Evolutionary conservation across 2,113 vertebrate genomes (phyloP).

Genomic region (Nibea coibor): DNA sequence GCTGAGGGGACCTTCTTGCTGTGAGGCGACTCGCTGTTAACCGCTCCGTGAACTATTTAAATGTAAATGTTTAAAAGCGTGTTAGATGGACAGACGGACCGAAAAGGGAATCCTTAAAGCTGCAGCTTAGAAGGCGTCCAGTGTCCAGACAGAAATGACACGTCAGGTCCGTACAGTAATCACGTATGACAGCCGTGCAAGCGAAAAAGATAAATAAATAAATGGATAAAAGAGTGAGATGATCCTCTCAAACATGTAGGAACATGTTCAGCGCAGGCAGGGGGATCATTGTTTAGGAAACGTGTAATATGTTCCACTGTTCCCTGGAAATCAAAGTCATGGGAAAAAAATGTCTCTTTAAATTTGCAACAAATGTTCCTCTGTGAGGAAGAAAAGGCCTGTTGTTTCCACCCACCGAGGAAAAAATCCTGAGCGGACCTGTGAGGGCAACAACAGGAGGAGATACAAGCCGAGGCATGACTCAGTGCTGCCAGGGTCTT

Average conservation of each 20-base stretch:
- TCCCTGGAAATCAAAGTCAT: slow-evolving; percentile 3
- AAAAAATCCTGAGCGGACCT: slow-evolving; percentile 41
- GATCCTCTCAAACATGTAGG: slow-evolving; percentile 2
- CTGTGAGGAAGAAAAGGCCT: slow-evolving; percentile 20
- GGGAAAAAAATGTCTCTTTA: slow-evolving; percentile 32
- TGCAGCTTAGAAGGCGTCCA: too few relatives aligned
- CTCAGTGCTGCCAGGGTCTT: background rate
- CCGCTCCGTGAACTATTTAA: too few relatives aligned
- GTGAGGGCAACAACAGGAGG: background rate
- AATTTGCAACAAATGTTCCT: slow-evolving; percentile 45
- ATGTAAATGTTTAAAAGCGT: too few relatives aligned
- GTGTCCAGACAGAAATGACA: background rate
- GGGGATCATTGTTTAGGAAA: background rate
- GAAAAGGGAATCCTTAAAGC: too few relatives aligned
- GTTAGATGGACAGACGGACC: background rate
- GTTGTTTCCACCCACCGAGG: slow-evolving; percentile 40
- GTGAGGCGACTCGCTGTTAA: too few relatives aligned
- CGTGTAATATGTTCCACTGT: slow-evolving; percentile 7
- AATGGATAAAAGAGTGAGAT: background rate
- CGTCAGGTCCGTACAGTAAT: background rate
- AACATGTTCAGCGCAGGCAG: background rate
- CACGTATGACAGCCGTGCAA: too few relatives aligned
- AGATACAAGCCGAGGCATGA: slow-evolving; percentile 23
- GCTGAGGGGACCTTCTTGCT: too few relatives aligned
- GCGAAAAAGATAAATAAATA: too few relatives aligned